Base-by-base conservation (phyloP, 2,113 vertebrate genomes). In the Chinchilla lanigera region DNA sequence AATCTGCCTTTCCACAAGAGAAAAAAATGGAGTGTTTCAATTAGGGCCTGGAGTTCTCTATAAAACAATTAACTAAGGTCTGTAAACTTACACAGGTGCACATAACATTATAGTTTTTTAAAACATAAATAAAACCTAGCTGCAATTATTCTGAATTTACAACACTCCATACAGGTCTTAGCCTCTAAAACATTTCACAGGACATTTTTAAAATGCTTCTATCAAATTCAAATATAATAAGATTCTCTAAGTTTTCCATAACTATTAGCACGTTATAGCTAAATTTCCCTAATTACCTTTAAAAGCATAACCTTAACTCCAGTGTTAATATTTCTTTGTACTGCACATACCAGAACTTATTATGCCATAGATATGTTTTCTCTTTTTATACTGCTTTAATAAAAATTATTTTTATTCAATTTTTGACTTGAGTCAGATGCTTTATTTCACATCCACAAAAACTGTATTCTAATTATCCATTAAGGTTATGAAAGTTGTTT, bases 111-210 rank as follows among this genome's bases (percentile, higher is more conserved):
- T 24, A 65, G 35, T 87, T 89, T 41, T 86, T 94, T 52, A 89
- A 93, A 38, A 83, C 63, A 41, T 44, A 50, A 87, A 90, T 94
- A 78, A 90, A 82, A 89, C 38, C 86, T 30, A 9, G 44, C 71
- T 67, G 63, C 12, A 94, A 80, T 93, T 85, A 94, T 78, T 91
- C 14, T 65, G 92, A 94, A 96, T 93, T 73, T 77, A 89, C 94
- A 91, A 89, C 52, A 86, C 38, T 73, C 65, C 56, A 86, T 61
- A 58, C 5, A 78, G 44, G 26, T 60, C 50, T 87, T 91, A 61
- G 38, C 67, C 86, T 84, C 52, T 82, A 89, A 77, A 89, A 84
- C 7, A 13, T 91, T 89, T 52, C 69, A 88, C 50, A 73, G 47
- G 73, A 86, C 30, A 77, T 73, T 38, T 28, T 13, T 65, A 86